A percentile compares a stretch with the other conserved stretches of the same genome.
Conservation (phyloP, 2,888 invertebrate genomes). For the Linhomoeus sp. region DNA sequence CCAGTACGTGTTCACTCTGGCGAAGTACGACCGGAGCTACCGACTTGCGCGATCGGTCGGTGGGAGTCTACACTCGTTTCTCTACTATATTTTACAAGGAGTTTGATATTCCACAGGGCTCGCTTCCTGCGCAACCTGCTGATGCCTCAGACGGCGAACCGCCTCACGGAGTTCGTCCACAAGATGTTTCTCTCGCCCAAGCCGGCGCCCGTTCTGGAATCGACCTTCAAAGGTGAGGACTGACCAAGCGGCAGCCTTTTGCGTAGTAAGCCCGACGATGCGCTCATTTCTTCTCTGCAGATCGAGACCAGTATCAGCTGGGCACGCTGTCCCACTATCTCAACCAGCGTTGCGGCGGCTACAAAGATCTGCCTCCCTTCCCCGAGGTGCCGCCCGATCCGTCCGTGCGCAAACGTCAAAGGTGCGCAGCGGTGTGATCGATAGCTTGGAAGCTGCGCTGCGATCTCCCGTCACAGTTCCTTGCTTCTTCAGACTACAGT, state of each 20-base stretch:
- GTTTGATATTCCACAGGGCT: conserved; percentile 38
- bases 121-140: conserved; percentile 64
- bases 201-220: conserved; percentile 73
- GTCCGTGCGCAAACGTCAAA: no score
- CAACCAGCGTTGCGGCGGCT: conserved; percentile 61
- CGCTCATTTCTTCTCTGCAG: conserved; percentile 33
- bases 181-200: conserved; percentile 74
- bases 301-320: conserved; percentile 66
- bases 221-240: conserved; percentile 34
- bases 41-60: conserved; percentile 44
- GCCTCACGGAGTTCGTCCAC: conserved; percentile 37
- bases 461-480: no score
- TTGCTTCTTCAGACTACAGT: no score
- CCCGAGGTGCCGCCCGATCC: conserved; percentile 51
- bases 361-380: conserved; percentile 64
- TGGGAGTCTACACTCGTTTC: not conserved
- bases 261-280: no score
- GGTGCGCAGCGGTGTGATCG: no score
- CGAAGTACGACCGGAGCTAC: conserved; percentile 89
- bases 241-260: no score
- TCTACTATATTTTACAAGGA: not conserved
- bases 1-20: conserved; percentile 75
- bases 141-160: conserved; percentile 36
- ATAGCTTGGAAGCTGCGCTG: no score
- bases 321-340: conserved; percentile 87